These are phyloP conservation scores for Crotalus horridus DNA, from an alignment of 2,113 vertebrate species.

Conservation along the genomic window DNA sequence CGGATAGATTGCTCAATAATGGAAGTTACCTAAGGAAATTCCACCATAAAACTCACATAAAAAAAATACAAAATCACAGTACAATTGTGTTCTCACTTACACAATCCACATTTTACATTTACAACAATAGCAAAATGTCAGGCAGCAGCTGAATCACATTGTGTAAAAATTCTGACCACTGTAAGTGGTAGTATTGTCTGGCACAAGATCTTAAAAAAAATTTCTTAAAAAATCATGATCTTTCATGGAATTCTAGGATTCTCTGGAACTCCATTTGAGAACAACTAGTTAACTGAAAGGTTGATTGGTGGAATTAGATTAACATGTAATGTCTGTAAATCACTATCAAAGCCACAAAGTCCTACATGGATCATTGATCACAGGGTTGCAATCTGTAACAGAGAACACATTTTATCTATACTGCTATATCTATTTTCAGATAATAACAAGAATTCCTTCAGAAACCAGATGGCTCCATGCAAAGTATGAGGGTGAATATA, in stretches of 20 bases:
- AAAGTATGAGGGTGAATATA: slow-evolving; percentile 38
- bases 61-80: neutral
- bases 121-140: neutral
- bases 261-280: neutral
- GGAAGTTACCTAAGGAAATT: neutral
- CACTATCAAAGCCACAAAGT: slow-evolving; percentile 43
- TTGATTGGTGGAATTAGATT: slow-evolving; percentile 24
- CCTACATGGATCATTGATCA: slow-evolving; percentile 27
- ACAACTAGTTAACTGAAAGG: slow-evolving; percentile 23
- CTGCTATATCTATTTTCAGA: slow-evolving; percentile 50
- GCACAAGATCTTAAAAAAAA: neutral
- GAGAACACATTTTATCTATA: slow-evolving; percentile 44
- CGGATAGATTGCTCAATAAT: neutral
- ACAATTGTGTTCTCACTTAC: neutral
- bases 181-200: neutral
- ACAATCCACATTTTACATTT: neutral
- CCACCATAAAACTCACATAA: neutral
- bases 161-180: neutral
- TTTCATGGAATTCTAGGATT: neutral
- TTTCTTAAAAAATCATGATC: neutral
- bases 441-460: slow-evolving; percentile 47
- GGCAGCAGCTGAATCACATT: neutral
- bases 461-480: slow-evolving; percentile 23
- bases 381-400: slow-evolving; percentile 22
- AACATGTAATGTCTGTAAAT: slow-evolving; percentile 35